Evolutionary conservation across 2,888 invertebrate species (phyloP).

Genomic region (Artemia sinica): DNA sequence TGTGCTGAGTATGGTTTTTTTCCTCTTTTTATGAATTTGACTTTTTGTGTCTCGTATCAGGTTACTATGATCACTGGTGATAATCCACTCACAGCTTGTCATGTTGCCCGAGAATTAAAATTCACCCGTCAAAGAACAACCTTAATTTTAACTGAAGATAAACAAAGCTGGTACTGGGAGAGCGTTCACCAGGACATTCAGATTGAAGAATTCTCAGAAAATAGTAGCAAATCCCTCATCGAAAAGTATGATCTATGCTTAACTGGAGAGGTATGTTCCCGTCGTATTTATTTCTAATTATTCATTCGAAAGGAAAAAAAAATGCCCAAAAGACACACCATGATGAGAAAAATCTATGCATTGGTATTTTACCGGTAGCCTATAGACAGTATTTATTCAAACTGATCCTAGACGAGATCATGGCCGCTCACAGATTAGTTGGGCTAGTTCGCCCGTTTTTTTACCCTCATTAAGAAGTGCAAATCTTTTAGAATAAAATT

Average conservation of each 20-base stretch:
- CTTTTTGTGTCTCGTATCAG: constrained; percentile 30
- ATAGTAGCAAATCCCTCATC: constrained; percentile 40
- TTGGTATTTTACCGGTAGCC: too few relatives aligned
- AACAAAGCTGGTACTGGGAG: constrained; percentile 52
- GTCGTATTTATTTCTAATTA: too few relatives aligned
- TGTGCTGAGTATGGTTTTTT: constrained; percentile 11
- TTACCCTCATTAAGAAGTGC: too few relatives aligned
- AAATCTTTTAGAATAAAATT: too few relatives aligned
- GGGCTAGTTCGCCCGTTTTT: too few relatives aligned
- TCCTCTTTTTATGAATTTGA: constrained; percentile 10
- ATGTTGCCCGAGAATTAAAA: constrained; percentile 81
- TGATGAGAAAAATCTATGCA: too few relatives aligned
- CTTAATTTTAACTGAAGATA: constrained; percentile 42
- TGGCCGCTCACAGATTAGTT: too few relatives aligned
- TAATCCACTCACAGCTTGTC: constrained; percentile 95
- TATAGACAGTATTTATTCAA: too few relatives aligned
- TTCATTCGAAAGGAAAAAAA: too few relatives aligned
- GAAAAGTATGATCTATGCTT: constrained; percentile 73
- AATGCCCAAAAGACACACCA: too few relatives aligned
- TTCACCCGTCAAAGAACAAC: constrained; percentile 57
- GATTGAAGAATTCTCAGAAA: constrained; percentile 34
- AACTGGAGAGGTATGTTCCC: constrained; percentile 44
- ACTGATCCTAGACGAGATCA: too few relatives aligned
- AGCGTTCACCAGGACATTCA: constrained; percentile 48
- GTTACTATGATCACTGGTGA: constrained; percentile 98